Conservation (phyloP, 1,140 invertebrate species). For the Penaeus chinensis region DNA sequence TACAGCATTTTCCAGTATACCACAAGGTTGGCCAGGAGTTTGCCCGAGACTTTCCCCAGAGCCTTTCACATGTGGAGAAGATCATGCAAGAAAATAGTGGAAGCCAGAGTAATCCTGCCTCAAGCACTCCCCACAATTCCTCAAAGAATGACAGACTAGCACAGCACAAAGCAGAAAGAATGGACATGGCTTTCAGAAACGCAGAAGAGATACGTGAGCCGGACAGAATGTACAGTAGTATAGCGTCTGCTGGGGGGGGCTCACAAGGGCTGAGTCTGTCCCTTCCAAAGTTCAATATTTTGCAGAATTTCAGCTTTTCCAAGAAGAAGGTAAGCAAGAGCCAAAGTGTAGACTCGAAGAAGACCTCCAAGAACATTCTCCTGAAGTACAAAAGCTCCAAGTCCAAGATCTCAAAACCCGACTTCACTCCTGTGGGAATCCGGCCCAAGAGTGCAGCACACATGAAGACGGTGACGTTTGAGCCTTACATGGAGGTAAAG, state of each 20-base stretch:
- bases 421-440: slow-evolving; percentile 55
- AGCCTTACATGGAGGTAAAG: slow-evolving; percentile 58
- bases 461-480: slow-evolving; percentile 50
- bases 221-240: too few relatives aligned
- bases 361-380: slow-evolving; percentile 25
- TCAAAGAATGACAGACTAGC: not conserved
- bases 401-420: slow-evolving; percentile 26
- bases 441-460: slow-evolving; percentile 36
- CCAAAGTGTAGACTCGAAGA: not conserved
- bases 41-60: slow-evolving; percentile 79
- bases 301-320: slow-evolving; percentile 30
- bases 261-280: slow-evolving; percentile 28
- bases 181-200: not conserved
- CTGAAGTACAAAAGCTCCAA: slow-evolving; percentile 43
- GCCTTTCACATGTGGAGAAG: slow-evolving; percentile 66
- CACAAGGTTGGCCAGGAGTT: slow-evolving; percentile 81
- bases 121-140: not conserved
- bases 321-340: slow-evolving; percentile 31
- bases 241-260: not conserved
- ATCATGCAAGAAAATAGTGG: slow-evolving; percentile 35
- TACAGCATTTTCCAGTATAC: slow-evolving; percentile 61
- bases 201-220: not conserved
- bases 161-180: slow-evolving; percentile 15
- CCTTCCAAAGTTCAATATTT: slow-evolving; percentile 33
- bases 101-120: not conserved